Evolutionary conservation across 2,888 invertebrate genomes (phyloP).

Genomic region (Machimus rusticus): DNA sequence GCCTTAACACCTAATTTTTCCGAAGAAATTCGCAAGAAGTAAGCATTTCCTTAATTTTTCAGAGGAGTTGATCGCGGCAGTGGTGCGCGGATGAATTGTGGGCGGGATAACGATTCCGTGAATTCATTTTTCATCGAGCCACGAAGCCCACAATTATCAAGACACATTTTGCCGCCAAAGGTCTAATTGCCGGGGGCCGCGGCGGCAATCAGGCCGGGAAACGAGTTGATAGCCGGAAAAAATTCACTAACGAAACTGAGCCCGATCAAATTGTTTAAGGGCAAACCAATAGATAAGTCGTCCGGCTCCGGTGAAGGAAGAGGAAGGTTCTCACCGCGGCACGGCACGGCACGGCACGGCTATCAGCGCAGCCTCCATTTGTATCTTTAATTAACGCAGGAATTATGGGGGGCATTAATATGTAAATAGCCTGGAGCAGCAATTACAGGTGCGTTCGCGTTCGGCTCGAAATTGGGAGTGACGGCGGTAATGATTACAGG

Average conservation of each 20-base stretch:
- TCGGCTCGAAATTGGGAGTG: slow-evolving; percentile 18
- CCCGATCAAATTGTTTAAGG: slow-evolving; percentile 16
- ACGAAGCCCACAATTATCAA: background rate
- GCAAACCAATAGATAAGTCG: slow-evolving; percentile 16
- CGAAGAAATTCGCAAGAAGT: background rate
- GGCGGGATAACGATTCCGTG: background rate
- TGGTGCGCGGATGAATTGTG: background rate
- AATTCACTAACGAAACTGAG: slow-evolving; percentile 19
- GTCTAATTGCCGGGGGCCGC: background rate
- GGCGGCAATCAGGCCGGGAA: background rate
- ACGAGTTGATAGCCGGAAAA: slow-evolving; percentile 14
- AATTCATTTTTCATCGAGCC: background rate
- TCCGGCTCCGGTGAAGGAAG: background rate
- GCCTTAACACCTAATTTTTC: background rate
- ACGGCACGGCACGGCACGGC: background rate
- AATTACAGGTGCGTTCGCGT: slow-evolving; percentile 26
- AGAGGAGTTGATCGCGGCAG: background rate
- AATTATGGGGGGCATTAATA: slow-evolving; percentile 30
- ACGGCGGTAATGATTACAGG: slow-evolving; percentile 33
- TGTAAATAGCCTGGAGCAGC: background rate
- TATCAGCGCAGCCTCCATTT: background rate
- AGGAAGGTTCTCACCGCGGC: slow-evolving; percentile 4
- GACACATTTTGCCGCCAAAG: slow-evolving; percentile 1
- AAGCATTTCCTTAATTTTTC: background rate
- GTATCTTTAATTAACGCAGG: slow-evolving; percentile 27